Evolutionary conservation across 2,888 invertebrate species (phyloP), one percentile per base, ranked within the genome.

Genomic region (Augochlorella aurata): DNA sequence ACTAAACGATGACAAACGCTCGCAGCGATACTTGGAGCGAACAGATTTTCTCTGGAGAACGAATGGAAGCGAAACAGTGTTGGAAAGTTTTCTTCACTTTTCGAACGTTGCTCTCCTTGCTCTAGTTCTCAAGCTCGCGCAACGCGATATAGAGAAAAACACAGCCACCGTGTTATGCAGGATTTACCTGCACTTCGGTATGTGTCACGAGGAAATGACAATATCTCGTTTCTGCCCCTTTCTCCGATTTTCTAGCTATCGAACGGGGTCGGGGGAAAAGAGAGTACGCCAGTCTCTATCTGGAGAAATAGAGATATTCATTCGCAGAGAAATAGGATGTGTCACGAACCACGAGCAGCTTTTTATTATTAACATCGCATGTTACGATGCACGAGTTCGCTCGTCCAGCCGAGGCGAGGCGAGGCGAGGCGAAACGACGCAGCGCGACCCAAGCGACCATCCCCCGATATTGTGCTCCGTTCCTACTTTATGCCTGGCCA

Each of bases 341-440:
- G 68, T 76, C 75, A 50, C 58, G 76, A 54, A 69, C 52, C 58
- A 21, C 50, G 21, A 52, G 49, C n/a, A 54, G 29, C 29, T 54
- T 82, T 82, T 83, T 74, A 82, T 83, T 77, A 82, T 83, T 77
- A 78, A 83, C 71, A 21, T 82, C 58, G 74, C 70, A 77, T 74
- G 83, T 29, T 68, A 12, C 71, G 45, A 29, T 67, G 66, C 24
- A 47, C n/a, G 29, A 29, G 47, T 10, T 38, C 38, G 38, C 38
- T 38, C 38, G 38, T 38, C 38, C 38, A 4, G 7, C 38, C 38
- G 38, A 7, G 38, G 38, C 38, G 38, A 38, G 38, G 38, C 38
- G 38, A 7, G 38, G 38, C 38, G 38, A 38, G 38, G 38, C 38
- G 38, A 38, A 4, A 4, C 38, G 38, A 38, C 5, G 38, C 29